Conservation (phyloP, 2,888 invertebrate genomes). For the Nematopogon swammerdamellus region DNA sequence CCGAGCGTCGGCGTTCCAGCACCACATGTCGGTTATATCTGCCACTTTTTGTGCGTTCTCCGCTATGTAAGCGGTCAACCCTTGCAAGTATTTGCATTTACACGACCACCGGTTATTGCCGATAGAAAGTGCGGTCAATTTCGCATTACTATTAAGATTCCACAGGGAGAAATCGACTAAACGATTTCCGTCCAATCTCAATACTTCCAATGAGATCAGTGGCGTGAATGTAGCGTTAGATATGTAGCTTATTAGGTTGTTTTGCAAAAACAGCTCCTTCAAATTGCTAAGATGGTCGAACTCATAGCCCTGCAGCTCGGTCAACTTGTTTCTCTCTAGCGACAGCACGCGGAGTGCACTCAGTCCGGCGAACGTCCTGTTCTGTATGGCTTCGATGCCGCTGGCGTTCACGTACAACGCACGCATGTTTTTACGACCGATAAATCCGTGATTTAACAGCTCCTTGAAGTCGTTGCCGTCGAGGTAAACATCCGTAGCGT, state of each 20-base stretch:
- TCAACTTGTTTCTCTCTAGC: constrained; percentile 81
- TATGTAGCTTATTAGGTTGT: constrained; percentile 76
- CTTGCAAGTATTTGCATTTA: constrained; percentile 84
- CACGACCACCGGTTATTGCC: constrained; percentile 87
- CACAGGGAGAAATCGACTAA: constrained; percentile 78
- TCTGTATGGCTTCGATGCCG: constrained; percentile 75
- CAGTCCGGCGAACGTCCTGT: constrained; percentile 81
- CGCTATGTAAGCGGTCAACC: constrained; percentile 75
- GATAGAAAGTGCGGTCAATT: constrained; percentile 70
- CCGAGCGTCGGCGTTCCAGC: constrained; percentile 66
- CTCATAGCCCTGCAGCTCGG: constrained; percentile 74
- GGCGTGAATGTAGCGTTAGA: constrained; percentile 78
- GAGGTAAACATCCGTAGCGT: constrained; percentile 88
- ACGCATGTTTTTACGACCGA: constrained; percentile 84
- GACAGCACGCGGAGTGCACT: constrained; percentile 75
- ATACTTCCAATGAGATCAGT: constrained; percentile 73
- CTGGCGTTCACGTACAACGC: constrained; percentile 83
- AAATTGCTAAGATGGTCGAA: constrained; percentile 78
- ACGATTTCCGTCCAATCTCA: constrained; percentile 83
- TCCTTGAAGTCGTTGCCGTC: constrained; percentile 86
- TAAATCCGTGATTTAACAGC: constrained; percentile 83
- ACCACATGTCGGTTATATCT: constrained; percentile 73
- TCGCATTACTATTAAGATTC: constrained; percentile 69
- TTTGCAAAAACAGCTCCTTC: constrained; percentile 82
- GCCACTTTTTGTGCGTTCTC: constrained; percentile 76